Base-by-base conservation (phyloP, 2,113 vertebrate genomes). In the Strix uralensis region DNA sequence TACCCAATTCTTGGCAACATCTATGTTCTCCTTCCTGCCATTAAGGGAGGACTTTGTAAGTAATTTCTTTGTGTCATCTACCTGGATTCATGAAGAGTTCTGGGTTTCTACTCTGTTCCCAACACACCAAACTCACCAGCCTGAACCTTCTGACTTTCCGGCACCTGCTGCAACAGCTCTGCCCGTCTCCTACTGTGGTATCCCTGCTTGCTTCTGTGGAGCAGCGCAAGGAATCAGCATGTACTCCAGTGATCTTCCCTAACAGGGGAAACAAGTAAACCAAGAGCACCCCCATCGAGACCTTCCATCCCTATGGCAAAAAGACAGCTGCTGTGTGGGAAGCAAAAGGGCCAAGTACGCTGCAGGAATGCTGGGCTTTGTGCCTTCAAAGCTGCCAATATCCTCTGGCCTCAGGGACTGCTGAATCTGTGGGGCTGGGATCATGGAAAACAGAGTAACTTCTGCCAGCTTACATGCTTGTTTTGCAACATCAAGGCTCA, bases 161-260 rank as follows among this genome's bases (percentile, higher is more conserved):
- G 21, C 38, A 78, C 12, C 30, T 55, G 22, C 34, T 79, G 32
- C 34, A 78, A 74, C 40, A 85, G n/a, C 20, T 89, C n/a, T 73
- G 29, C 12, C 69, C 9, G 0, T 66, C 75, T 85, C 40, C 67
- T 26, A 6, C 52, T 65, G 15, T 11, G 32, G 5, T 46, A 23
- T 62, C 42, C 30, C 67, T 26, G 18, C 55, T 79, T 38, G 7
- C 36, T 49, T 49, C 5, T 1, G 0, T 19, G 44, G n/a, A 86
- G 52, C 51, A 42, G 10, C 0, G 0, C n/a, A 47, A 40, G 13
- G 47, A 69, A 86, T 36, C 44, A 72, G 66, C 54, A 67, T 4
- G 10, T 32, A 62, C 25, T n/a, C 29, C 82, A 88, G 11, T 30
- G 13, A 42, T 65, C 49, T 57, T 59, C 15, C 58, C 13, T 32